Percentiles rank a stretch among this genome's conserved stretches.
Evolutionary conservation across 2,797 vertebrate species (phyloP).

Genomic region (Melopsittacus undulatus): DNA sequence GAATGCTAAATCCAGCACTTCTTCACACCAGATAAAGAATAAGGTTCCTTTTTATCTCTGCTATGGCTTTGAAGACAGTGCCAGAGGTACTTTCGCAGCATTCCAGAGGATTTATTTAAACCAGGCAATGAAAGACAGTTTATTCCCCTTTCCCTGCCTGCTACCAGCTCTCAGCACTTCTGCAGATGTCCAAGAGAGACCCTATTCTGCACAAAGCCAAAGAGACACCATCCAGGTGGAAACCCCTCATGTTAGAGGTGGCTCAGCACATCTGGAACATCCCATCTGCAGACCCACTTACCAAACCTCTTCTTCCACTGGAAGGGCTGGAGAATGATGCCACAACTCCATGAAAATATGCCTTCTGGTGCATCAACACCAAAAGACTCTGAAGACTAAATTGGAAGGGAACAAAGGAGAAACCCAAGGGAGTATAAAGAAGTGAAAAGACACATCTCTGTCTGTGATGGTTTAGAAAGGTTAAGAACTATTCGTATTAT

Average conservation of each 20-base stretch:
- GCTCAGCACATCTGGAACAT: background rate
- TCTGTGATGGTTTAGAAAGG: constrained; percentile 19
- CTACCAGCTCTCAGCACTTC: background rate
- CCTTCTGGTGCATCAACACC: background rate
- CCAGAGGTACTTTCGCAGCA: background rate
- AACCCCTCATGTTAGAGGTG: background rate
- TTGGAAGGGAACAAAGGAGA: background rate
- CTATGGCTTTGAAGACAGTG: background rate
- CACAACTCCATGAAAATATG: background rate
- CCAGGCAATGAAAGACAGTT: background rate
- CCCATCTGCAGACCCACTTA: background rate
- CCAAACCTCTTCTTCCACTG: background rate
- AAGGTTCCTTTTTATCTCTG: constrained; percentile 3
- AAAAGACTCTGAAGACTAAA: background rate
- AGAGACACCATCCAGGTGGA: background rate
- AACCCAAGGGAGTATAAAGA: background rate
- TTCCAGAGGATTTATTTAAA: background rate
- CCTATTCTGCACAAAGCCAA: background rate
- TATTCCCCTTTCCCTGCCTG: background rate
- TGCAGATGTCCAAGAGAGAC: background rate
- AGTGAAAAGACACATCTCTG: background rate
- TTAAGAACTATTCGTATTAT: background rate
- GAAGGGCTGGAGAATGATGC: background rate
- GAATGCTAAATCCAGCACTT: constrained; percentile 23
- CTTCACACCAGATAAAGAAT: background rate